Percentiles rank a stretch among this genome's conserved stretches.
phyloP scores from a whole-genome alignment of 2,888 invertebrate species.

The Polydesmus complanatus region DNA sequence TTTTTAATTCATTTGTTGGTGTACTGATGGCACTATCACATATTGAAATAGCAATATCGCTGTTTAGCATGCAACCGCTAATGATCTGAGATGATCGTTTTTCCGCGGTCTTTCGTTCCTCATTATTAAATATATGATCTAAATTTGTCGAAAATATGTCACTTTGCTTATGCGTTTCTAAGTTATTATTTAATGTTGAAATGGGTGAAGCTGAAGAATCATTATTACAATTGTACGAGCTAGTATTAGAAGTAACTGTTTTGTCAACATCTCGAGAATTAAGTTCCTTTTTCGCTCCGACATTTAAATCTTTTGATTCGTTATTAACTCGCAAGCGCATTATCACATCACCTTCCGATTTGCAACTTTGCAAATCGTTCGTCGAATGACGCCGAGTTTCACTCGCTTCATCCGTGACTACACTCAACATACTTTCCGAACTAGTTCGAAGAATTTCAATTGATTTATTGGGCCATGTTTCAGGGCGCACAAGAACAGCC shows the following conservation, averaged over 20 bases:
- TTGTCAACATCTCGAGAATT: not conserved
- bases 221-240: not conserved
- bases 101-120: constrained; percentile 37
- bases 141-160: constrained; percentile 57
- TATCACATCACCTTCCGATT: constrained; percentile 13
- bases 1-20: not conserved
- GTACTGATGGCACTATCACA: not conserved
- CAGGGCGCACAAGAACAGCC: constrained; percentile 39
- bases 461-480: constrained; percentile 40
- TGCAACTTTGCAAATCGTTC: not conserved
- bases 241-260: not conserved
- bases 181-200: not conserved
- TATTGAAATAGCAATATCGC: not conserved
- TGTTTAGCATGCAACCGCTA: no score
- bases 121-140: constrained; percentile 55
- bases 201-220: not conserved
- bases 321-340: constrained; percentile 8
- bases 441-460: not conserved
- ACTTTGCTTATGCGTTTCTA: not conserved
- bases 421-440: not conserved
- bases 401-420: not conserved
- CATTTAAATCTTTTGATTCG: constrained; percentile 1
- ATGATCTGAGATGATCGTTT: no score
- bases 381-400: not conserved
- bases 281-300: not conserved